These are phyloP conservation scores for Pentalonia nigronervosa DNA, from an alignment of 1,140 invertebrate species.

Conservation along the genomic window DNA sequence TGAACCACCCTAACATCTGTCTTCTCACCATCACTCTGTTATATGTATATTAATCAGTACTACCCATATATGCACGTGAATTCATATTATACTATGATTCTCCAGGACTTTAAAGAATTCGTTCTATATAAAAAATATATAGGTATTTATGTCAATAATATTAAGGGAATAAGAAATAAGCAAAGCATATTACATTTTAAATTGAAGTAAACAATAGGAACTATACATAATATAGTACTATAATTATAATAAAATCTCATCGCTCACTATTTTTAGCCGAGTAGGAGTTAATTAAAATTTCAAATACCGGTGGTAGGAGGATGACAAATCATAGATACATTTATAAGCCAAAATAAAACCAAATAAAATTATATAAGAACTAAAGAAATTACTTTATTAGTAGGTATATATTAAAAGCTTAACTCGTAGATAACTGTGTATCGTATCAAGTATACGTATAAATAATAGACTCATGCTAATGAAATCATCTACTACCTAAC, in stretches of 20 bases:
- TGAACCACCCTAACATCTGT: not conserved
- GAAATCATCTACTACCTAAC: not conserved
- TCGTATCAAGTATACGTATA: not conserved
- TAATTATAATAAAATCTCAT: not conserved
- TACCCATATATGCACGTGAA: not conserved
- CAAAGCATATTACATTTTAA: too few species aligned
- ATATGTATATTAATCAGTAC: not conserved
- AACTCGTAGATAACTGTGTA: not conserved
- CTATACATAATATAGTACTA: not conserved
- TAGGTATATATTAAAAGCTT: not conserved
- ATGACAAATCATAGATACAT: not conserved
- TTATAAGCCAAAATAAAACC: not conserved
- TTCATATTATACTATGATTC: not conserved
- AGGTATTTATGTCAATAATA: too few species aligned
- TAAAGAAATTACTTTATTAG: too few species aligned
- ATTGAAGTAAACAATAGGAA: too few species aligned
- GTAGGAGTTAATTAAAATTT: not conserved
- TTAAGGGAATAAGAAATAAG: too few species aligned
- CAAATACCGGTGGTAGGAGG: not conserved
- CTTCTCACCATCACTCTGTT: not conserved
- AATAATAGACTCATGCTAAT: not conserved
- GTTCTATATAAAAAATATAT: not conserved
- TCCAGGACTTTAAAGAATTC: not conserved
- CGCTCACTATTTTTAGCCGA: not conserved
- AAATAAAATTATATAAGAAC: not conserved